Base-by-base conservation (phyloP, 2,797 vertebrate genomes). In the Benthosema pterotum region DNA sequence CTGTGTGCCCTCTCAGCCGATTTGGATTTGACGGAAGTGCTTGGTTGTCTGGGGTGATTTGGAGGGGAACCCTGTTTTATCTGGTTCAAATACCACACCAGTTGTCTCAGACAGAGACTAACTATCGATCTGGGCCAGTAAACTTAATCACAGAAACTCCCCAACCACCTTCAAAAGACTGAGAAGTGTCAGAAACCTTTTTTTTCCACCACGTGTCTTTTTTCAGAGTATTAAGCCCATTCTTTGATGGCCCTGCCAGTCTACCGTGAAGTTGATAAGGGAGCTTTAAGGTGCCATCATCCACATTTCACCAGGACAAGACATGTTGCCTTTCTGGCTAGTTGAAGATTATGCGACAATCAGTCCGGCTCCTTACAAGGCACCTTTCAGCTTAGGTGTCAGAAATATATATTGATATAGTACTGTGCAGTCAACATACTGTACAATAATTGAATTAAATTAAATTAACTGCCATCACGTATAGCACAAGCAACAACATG, bases 31-130 rank as follows among this genome's bases (percentile, higher is more conserved):
- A 82, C 73, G 67, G 71, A 85, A 88, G 83, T 74, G 77, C 75
- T 85, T 71, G 70, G 82, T 87, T 85, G 84, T 89, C 85, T 78
- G 86, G 90, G 90, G 91, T 92, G 88, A 92, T 83, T 83, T 87
- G 81, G 88, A 91, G 88, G 87, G 86, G 81, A 89, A 87, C 83
- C 84, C 84, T 87, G 87, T 91, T 93, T 91, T 88, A 91, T 92
- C 88, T 93, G 87, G 90, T 91, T 93, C 90, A 92, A 91, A 92
- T 92, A 86, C 88, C 91, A 91, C 88, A 88, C 87, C 86, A 86
- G 89, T 91, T 84, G 89, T 92, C 90, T 92, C 77, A 5, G 82
- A 72, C 84, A 83, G 88, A 92, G 91, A 92, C 87, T 43, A 89
- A 84, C 83, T 93, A 93, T 94, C 92, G 91, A 94, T 94, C 88